These are phyloP conservation scores for Lithobates sylvaticus DNA, from an alignment of 2,797 vertebrate species.

Conservation along the genomic window DNA sequence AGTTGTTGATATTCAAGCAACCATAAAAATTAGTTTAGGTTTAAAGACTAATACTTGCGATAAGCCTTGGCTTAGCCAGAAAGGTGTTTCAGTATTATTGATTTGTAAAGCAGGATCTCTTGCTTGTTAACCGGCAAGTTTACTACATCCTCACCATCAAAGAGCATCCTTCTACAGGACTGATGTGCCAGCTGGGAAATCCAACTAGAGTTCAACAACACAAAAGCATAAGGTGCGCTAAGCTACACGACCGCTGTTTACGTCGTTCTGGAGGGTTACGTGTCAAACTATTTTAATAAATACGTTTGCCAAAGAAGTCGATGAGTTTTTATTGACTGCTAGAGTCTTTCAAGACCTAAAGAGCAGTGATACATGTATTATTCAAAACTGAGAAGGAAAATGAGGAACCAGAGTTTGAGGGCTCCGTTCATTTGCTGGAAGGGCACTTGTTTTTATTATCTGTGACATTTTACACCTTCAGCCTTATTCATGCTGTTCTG, in stretches of 20 bases:
- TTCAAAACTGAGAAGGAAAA: background rate
- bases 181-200: background rate
- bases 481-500: conserved; percentile 86
- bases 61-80: conserved; percentile 68
- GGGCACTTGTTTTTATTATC: conserved; percentile 80
- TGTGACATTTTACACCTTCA: conserved; percentile 81
- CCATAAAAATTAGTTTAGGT: conserved; percentile 66
- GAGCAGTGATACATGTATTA: conserved; percentile 16
- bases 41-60: conserved; percentile 73
- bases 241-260: conserved; percentile 67
- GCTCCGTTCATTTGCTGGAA: conserved; percentile 75
- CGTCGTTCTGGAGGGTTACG: conserved; percentile 67
- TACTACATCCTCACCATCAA: background rate
- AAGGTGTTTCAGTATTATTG: conserved; percentile 64
- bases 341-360: background rate
- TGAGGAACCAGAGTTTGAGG: conserved; percentile 69
- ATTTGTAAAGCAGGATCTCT: conserved; percentile 14
- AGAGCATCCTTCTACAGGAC: conserved; percentile 10
- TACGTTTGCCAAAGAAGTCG: conserved; percentile 89
- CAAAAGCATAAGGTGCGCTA: background rate
- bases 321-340: conserved; percentile 67
- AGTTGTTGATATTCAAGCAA: conserved; percentile 27
- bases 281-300: conserved; percentile 74
- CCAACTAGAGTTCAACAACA: background rate
- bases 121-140: conserved; percentile 29